These are phyloP conservation scores for Epirrita christyi DNA, from an alignment of 2,888 invertebrate genomes.

Conservation along the genomic window DNA sequence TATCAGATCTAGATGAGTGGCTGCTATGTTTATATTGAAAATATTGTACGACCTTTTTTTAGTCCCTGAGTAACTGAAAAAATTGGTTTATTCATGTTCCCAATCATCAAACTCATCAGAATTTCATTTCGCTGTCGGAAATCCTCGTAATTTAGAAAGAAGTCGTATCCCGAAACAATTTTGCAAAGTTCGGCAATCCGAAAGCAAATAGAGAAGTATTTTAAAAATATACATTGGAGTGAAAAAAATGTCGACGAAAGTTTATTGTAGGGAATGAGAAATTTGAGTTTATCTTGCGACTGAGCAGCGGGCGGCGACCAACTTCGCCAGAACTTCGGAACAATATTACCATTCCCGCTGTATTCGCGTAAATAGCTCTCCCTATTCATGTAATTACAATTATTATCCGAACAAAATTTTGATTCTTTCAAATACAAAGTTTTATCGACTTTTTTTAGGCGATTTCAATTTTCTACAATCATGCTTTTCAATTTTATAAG, in stretches of 20 bases:
- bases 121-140: constrained; percentile 59
- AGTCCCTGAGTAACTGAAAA: constrained; percentile 36
- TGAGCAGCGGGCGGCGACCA: constrained; percentile 47
- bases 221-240: constrained; percentile 64
- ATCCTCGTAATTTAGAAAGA: constrained; percentile 52
- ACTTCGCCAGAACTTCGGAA: constrained; percentile 63
- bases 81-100: constrained; percentile 48
- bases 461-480: too few species aligned
- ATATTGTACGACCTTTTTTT: constrained; percentile 35
- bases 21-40: constrained; percentile 37
- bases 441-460: neutral
- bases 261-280: constrained; percentile 67
- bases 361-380: constrained; percentile 44
- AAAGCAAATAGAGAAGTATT: constrained; percentile 68
- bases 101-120: constrained; percentile 59
- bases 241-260: constrained; percentile 58
- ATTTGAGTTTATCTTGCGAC: constrained; percentile 67
- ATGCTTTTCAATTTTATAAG: too few species aligned
- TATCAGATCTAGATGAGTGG: constrained; percentile 31
- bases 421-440: neutral
- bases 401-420: constrained; percentile 8
- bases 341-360: constrained; percentile 67
- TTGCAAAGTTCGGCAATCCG: constrained; percentile 55
- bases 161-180: constrained; percentile 60
- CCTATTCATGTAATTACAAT: constrained; percentile 17